phyloP scores from a whole-genome alignment of 1,140 invertebrate genomes.

The Pentalonia nigronervosa region DNA sequence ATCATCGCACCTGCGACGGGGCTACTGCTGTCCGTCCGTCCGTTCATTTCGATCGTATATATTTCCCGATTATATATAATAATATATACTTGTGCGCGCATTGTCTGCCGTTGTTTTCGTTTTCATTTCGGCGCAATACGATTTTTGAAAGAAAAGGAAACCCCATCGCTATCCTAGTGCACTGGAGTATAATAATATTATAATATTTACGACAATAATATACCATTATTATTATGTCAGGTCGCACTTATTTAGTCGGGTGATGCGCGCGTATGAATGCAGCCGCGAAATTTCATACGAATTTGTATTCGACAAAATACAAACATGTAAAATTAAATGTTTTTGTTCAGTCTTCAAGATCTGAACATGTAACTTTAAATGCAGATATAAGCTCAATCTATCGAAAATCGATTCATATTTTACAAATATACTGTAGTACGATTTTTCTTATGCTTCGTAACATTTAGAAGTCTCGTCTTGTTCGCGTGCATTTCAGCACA shows the following conservation, averaged over 20 bases:
- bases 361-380: background rate
- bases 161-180: background rate
- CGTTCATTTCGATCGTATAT: background rate
- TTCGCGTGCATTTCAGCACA: no score
- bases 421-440: background rate
- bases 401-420: no score
- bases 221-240: background rate
- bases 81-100: background rate
- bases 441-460: no score
- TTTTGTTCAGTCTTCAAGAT: background rate
- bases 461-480: no score
- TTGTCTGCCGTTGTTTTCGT: constrained; percentile 21
- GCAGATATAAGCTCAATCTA: no score
- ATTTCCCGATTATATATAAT: background rate
- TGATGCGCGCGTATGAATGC: background rate
- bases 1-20: constrained; percentile 5
- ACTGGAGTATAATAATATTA: constrained; percentile 7
- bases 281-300: background rate
- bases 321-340: background rate
- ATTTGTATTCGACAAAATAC: background rate
- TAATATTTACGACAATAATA: background rate
- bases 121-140: background rate
- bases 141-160: background rate
- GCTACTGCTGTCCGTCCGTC: background rate
- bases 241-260: background rate